Evolutionary conservation across 2,113 vertebrate genomes (phyloP).

Genomic region (Lynx canadensis): DNA sequence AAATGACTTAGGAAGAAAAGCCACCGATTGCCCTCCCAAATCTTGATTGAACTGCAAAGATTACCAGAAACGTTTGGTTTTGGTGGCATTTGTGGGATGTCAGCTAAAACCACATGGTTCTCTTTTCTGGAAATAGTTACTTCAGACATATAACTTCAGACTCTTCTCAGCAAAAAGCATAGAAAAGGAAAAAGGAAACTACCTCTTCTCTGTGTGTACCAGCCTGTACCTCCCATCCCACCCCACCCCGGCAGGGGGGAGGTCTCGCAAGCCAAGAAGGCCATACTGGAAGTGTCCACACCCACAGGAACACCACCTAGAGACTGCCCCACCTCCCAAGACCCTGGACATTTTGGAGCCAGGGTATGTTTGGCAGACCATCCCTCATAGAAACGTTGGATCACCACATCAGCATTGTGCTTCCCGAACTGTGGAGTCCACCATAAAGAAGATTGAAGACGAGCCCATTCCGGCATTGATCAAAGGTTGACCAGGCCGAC

Average conservation of each 20-base stretch:
- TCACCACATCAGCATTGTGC: neutral
- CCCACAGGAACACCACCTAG: neutral
- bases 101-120: conserved; percentile 18
- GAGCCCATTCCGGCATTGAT: neutral
- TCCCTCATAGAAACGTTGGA: neutral
- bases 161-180: neutral
- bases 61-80: neutral
- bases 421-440: neutral
- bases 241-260: neutral
- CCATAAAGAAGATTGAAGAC: neutral
- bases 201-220: neutral
- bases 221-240: neutral
- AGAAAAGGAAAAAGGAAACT: conserved; percentile 12
- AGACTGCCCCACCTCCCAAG: neutral
- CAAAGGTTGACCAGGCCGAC: neutral
- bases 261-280: neutral
- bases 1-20: neutral
- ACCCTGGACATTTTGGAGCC: neutral
- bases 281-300: neutral
- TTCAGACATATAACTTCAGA: neutral
- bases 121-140: conserved; percentile 48
- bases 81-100: neutral
- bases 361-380: neutral
- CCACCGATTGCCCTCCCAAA: neutral
- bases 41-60: neutral